Base-by-base conservation (phyloP, 2,113 vertebrate genomes). In the Laterallus jamaicensis region DNA sequence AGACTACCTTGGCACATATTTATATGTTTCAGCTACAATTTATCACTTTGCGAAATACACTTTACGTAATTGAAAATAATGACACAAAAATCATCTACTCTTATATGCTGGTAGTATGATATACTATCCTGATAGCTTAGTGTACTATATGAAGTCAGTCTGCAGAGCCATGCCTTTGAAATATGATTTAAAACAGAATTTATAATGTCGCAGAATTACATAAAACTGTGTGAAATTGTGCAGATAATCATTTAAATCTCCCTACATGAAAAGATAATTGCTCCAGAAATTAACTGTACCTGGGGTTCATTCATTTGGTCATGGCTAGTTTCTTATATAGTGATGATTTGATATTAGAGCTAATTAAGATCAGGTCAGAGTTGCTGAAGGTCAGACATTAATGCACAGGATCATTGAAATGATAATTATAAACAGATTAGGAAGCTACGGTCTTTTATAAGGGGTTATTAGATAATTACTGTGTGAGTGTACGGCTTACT, bases 381-480 rank as follows among this genome's bases (percentile, higher is more conserved):
- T 99, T 99, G 99, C 98, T 99, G 99, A 99, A 99, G 99, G 99
- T 99, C 99, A 98, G 98, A 98, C 99, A 98, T 99, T 99, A 99
- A 99, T 99, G 98, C 98, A 98, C 97, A 98, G 98, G 98, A 99
- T 99, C 99, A 99, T 98, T 99, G 99, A 99, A 99, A 99, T 99
- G 98, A 99, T 99, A 99, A 99, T 99, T 99, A 99, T 99, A 99
- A 99, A 99, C 99, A 99, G 99, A 99, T 99, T 99, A 99, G 98
- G 98, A 99, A 99, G 99, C 99, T 99, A 99, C 97, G 98, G 98
- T 99, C 98, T 98, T 99, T 99, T 99, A 99, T 98, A 98, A 98
- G 98, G 97, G 98, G 98, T 98, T 99, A 99, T 99, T 99, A 98
- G 98, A 98, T 99, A 98, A 99, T 99, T 99, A 99, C 98, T 98